Conservation (phyloP, 2,888 invertebrate species). For the Oscheius myriophilus region DNA sequence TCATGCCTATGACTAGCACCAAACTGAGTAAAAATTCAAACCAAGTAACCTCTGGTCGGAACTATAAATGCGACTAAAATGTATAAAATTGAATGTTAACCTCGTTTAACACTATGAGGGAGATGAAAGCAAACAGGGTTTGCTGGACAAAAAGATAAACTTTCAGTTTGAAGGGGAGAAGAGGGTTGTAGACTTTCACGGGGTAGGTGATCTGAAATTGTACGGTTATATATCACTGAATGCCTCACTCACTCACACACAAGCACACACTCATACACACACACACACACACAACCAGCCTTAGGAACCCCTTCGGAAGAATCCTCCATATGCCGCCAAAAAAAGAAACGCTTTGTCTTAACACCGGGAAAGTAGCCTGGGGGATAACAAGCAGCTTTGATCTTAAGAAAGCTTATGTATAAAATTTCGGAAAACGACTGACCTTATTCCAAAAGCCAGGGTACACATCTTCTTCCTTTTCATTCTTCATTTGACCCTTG, state of each 20-base stretch:
- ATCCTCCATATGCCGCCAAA: slow-evolving; percentile 77
- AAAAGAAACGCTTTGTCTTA: slow-evolving; percentile 40
- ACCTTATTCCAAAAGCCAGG: slow-evolving; percentile 73
- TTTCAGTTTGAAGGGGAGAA: slow-evolving; percentile 56
- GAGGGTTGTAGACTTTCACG: slow-evolving; percentile 48
- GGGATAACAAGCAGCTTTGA: slow-evolving; percentile 82
- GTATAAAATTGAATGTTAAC: neutral
- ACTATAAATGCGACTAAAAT: slow-evolving; percentile 3
- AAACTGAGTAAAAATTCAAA: slow-evolving; percentile 11
- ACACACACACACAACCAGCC: slow-evolving; percentile 72
- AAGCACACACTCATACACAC: no score
- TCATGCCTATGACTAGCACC: slow-evolving; percentile 18
- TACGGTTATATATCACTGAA: no score
- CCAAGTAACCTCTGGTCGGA: neutral
- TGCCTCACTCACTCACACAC: no score
- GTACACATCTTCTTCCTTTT: slow-evolving; percentile 69
- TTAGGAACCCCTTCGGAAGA: slow-evolving; percentile 82
- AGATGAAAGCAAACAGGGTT: no score
- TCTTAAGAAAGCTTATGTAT: slow-evolving; percentile 67
- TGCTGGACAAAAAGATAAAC: slow-evolving; percentile 60
- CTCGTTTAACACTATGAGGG: slow-evolving; percentile 33
- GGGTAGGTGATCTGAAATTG: slow-evolving; percentile 22
- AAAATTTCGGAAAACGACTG: neutral
- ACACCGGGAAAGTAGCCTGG: slow-evolving; percentile 86
- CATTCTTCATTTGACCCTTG: slow-evolving; percentile 77